Evolutionary conservation across 2,888 invertebrate genomes (phyloP).

Genomic region (Cataglyphis albicans): DNA sequence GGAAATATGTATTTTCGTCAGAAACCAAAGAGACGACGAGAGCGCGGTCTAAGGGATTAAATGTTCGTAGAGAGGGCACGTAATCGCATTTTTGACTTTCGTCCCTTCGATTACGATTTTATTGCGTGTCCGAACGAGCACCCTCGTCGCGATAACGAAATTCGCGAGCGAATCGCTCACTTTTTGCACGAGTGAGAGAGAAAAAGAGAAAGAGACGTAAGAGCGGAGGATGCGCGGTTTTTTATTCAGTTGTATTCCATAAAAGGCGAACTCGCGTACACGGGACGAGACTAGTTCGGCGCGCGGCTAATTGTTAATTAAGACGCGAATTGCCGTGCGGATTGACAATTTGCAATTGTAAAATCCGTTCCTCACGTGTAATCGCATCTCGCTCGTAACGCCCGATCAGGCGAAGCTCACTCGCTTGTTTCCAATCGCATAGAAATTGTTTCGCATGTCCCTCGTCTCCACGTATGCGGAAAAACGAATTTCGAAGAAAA

Average conservation of each 20-base stretch:
- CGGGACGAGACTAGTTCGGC: conserved; percentile 45
- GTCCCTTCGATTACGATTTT: conserved; percentile 51
- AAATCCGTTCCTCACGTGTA: conserved; percentile 70
- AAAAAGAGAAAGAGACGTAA: not conserved
- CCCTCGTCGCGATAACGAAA: conserved; percentile 44
- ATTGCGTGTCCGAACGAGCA: conserved; percentile 39
- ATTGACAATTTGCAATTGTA: conserved; percentile 82
- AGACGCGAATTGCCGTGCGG: conserved; percentile 75
- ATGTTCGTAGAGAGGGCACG: conserved; percentile 2
- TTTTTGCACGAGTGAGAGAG: conserved; percentile 16
- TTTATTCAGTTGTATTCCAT: conserved; percentile 31
- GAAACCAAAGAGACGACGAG: not conserved
- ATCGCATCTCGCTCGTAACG: conserved; percentile 67
- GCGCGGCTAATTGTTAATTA: conserved; percentile 72
- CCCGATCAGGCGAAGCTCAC: conserved; percentile 36
- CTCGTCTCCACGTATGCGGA: conserved; percentile 35
- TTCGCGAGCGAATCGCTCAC: conserved; percentile 34
- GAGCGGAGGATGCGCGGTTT: conserved; percentile 30
- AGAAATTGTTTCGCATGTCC: conserved; percentile 69
- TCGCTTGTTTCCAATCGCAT: conserved; percentile 71
- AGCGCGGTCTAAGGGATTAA: conserved; percentile 38
- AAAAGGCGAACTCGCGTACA: conserved; percentile 51
- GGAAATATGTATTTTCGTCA: conserved; percentile 23
- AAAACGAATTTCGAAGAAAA: conserved; percentile 53
- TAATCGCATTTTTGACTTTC: conserved; percentile 57